Evolutionary conservation across 1,140 invertebrate genomes (phyloP), one percentile per base, ranked within the genome.

Genomic region (Lucilia sericata): DNA sequence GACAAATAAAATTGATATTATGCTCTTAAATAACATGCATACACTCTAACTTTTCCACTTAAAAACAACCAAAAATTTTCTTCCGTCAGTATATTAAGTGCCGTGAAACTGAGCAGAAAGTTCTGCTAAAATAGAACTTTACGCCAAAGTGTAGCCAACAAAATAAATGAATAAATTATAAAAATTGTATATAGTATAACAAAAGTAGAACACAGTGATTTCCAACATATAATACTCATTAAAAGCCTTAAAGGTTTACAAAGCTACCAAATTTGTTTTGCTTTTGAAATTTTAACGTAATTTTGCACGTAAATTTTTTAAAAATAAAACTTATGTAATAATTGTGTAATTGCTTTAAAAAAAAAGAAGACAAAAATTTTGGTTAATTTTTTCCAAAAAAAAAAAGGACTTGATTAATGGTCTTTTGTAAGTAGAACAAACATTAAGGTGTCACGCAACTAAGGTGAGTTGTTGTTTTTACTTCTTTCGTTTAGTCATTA

Each of bases 341-440:
- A 25, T 80, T 80, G 76, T 80, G 76, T 80, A 80, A 80, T 80
- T 80, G 19, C n/a, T n/a, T n/a, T n/a, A 47, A 42, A n/a, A 49
- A 51, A 49, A 47, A 70, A 70, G 17, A 70, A n/a, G n/a, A n/a
- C n/a, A n/a, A n/a, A 60, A 60, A 7, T 60, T 60, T 60, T 60
- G 13, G 14, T 60, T 17, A 70, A 70, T 21, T 70, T 8, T 21
- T 70, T 70, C 19, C 65, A 70, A 70, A 70, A 70, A 70, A 25
- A 60, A n/a, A 60, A 60, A 60, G 55, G 55, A 17, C n/a, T 25
- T 25, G 65, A 70, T 70, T 70, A 70, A 70, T 70, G 65, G 65
- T 10, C 19, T 21, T 19, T 19, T 21, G 21, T 21, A 70, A 70
- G 65, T 70, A 70, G 65, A 21, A 21, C 65, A 70, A 70, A 21